Evolutionary conservation across 2,113 vertebrate species (phyloP), one percentile per base, ranked within the genome.

Genomic region (Pleuronectes platessa): DNA sequence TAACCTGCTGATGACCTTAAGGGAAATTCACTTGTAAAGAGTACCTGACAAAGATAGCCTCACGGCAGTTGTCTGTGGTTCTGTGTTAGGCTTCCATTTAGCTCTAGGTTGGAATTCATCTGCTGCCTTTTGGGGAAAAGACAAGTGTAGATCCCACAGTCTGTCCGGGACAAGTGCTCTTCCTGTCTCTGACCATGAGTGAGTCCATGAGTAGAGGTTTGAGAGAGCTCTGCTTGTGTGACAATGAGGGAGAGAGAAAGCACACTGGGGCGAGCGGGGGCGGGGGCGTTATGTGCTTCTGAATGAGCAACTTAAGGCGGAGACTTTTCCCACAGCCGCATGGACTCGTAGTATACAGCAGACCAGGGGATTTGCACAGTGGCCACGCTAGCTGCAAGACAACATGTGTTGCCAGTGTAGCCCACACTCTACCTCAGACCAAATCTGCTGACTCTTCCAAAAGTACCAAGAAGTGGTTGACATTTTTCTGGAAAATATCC

Each of bases 221-320:
- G 21, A 71, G 58, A 78, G 69, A 68, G 70, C 70, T 10, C 42
- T 79, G 61, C 66, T 76, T 89, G 71, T 66, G 42, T 84, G 76
- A 74, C 68, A 79, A 78, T 75, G 69, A 83, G 61, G 27, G 27
- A 62, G 61, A 62, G 61, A 63, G 47, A 74, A 54, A 78, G 76
- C 18, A 60, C 68, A 53, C 56, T 4, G 61, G 61, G 54, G 35
- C 55, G 18, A 20, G 60, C 35, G 81, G 77, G 61, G 73, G 82
- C 9, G 63, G 71, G 80, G 69, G 61, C 8, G 26, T 40, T 24
- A 27, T 70, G 66, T 53, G 81, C 75, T 75, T 79, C 51, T 89
- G 76, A 88, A 90, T 82, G 66, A 79, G 55, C 11, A 35, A 68
- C 53, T 80, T 60, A 74, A 88, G 89, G 92, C 79, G 90, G 91